These are phyloP conservation scores for Sarcophaga subvicina DNA, from an alignment of 2,888 invertebrate genomes.

Conservation along the genomic window DNA sequence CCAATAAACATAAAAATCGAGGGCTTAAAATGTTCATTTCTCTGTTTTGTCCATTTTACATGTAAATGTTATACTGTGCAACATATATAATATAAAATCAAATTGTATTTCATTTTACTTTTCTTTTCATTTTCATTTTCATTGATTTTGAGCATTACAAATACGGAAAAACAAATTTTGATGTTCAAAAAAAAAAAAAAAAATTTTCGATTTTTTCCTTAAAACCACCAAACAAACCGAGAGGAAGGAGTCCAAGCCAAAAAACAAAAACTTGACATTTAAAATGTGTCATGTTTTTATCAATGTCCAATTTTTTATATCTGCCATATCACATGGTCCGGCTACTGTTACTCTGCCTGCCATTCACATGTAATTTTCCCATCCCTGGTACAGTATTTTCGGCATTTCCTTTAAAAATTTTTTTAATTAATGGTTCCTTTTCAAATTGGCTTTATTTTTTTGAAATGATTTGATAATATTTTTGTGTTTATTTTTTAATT, in stretches of 20 bases:
- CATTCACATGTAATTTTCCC: slow-evolving; percentile 17
- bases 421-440: slow-evolving; percentile 63
- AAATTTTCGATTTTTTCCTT: neutral
- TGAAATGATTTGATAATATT: slow-evolving; percentile 47
- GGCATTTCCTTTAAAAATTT: slow-evolving; percentile 16
- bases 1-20: slow-evolving; percentile 64
- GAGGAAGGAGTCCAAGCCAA: too few relatives aligned
- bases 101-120: slow-evolving; percentile 12
- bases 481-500: slow-evolving; percentile 19
- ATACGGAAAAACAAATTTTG: slow-evolving; percentile 57
- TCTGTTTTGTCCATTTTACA: too few relatives aligned
- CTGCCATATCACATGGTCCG: neutral
- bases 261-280: slow-evolving; percentile 60
- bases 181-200: slow-evolving; percentile 9
- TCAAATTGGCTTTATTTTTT: slow-evolving; percentile 36
- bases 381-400: neutral
- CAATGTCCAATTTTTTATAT: slow-evolving; percentile 61
- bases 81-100: slow-evolving; percentile 33
- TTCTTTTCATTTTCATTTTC: neutral
- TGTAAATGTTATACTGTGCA: neutral
- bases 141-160: slow-evolving; percentile 28
- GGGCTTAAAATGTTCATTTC: slow-evolving; percentile 52
- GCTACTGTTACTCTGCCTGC: slow-evolving; percentile 11
- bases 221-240: too few relatives aligned
- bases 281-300: slow-evolving; percentile 68